Evolutionary conservation across 2,888 invertebrate species (phyloP), one percentile per base, ranked within the genome.

Genomic region (Synergus itoensis): DNA sequence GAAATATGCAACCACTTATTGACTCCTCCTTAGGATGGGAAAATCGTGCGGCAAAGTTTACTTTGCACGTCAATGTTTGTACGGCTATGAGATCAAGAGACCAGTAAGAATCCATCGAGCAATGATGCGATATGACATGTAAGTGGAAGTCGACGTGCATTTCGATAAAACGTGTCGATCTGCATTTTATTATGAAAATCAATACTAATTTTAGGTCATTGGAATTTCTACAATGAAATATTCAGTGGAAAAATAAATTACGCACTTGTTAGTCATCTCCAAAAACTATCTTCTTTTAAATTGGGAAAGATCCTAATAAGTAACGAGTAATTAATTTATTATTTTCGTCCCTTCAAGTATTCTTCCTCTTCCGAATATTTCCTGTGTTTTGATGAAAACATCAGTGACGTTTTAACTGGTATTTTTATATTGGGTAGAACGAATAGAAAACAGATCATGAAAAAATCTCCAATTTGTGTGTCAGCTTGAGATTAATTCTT

Each of bases 71-170:
- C 53, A n/a, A 18, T 73, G 28, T 73, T 73, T 57, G 73, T 18
- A 57, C 48, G 36, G n/a, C 73, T 73, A 53, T 73, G 36, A 73
- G 40, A 73, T 73, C 28, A 73, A 43, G 48, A 73, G 40, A 73
- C 53, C 36, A 73, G 53, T 73, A 73, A 73, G 53, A 73, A 40
- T n/a, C 12, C 41, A 18, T n/a, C 18, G 40, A 62, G 21, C 11
- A 60, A 65, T 41, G 16, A 41, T 65, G n/a, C 11, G 12, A 62
- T 18, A 28, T 62, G 62, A 62, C 60, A 60, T 12, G 60, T 60
- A 62, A 41, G 41, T 40, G 41, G 41, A 73, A 67, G 3, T n/a
- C 1, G 36, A 40, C 53, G n/a, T 53, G 36, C 18, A n/a, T 57
- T 73, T 73, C 18, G 36, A 53, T 36, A 36, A 8, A 53, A 53